These are phyloP conservation scores for Siphamia tubifer DNA, from an alignment of 2,113 vertebrate species.

Conservation along the genomic window DNA sequence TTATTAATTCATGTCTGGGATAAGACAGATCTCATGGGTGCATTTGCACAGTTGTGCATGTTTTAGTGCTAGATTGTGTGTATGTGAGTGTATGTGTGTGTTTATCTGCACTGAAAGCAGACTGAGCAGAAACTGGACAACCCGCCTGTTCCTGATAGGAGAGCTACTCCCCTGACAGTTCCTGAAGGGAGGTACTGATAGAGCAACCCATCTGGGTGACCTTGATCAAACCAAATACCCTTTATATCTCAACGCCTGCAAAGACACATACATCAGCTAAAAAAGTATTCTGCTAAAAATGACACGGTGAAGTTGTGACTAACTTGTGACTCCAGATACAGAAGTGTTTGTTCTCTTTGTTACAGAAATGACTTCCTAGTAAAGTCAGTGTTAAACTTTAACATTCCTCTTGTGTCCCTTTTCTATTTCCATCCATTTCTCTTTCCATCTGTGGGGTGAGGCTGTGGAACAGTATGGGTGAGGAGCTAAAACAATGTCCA, in stretches of 20 bases:
- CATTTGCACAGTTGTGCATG: constrained; percentile 6
- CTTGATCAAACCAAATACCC: constrained; percentile 31
- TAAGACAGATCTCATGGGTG: constrained; percentile 5
- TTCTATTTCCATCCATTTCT: too few species aligned
- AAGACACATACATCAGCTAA: not conserved
- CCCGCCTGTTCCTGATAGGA: constrained; percentile 40
- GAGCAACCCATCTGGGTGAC: constrained; percentile 22
- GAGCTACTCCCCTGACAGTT: constrained; percentile 39
- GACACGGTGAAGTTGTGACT: not conserved
- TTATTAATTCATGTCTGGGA: constrained; percentile 38
- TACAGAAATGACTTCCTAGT: not conserved
- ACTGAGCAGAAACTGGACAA: constrained; percentile 37
- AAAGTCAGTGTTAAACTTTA: too few species aligned
- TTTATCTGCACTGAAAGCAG: constrained; percentile 24
- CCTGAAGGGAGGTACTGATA: constrained; percentile 22
- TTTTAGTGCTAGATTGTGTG: not conserved
- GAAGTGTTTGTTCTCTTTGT: constrained; percentile 22
- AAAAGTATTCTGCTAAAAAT: not conserved
- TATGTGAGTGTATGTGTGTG: constrained; percentile 3
- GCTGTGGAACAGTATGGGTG: too few species aligned
- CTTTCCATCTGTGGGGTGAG: too few species aligned
- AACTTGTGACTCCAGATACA: not conserved
- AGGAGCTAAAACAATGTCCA: too few species aligned
- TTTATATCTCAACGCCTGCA: not conserved
- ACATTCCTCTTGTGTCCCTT: too few species aligned